Percentiles rank a stretch among this genome's conserved stretches.
phyloP scores from a whole-genome alignment of 2,888 invertebrate genomes.

The Phyllotreta cruciferae region DNA sequence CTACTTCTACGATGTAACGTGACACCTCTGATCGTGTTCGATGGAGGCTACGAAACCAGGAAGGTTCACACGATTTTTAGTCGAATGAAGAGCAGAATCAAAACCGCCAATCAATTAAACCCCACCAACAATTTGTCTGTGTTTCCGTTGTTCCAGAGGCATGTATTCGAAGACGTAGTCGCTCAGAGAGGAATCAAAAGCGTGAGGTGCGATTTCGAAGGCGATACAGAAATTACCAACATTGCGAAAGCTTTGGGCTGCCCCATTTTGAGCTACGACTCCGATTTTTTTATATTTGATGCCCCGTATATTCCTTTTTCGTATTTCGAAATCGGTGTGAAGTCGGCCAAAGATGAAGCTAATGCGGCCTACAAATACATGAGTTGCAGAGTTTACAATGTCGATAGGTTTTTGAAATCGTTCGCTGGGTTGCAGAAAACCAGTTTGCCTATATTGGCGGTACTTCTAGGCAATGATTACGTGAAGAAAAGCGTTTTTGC shows the following conservation, averaged over 20 bases:
- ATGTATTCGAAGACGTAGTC: constrained; percentile 77
- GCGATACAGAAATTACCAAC: constrained; percentile 86
- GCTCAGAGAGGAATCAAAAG: constrained; percentile 69
- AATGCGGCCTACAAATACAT: constrained; percentile 58
- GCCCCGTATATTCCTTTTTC: constrained; percentile 81
- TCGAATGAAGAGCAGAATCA: constrained; percentile 49
- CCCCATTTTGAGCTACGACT: constrained; percentile 25
- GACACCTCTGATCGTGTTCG: constrained; percentile 76
- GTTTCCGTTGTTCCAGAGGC: constrained; percentile 72
- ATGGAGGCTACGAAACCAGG: constrained; percentile 69
- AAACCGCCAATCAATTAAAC: constrained; percentile 61
- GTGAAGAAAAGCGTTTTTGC: constrained; percentile 72
- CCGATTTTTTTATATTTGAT: constrained; percentile 74
- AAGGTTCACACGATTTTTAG: constrained; percentile 48
- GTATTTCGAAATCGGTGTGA: constrained; percentile 65
- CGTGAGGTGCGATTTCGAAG: constrained; percentile 84
- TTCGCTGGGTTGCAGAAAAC: constrained; percentile 70
- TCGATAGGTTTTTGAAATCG: constrained; percentile 71
- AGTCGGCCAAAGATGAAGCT: constrained; percentile 26
- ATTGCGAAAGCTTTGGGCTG: constrained; percentile 68
- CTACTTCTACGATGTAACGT: constrained; percentile 74
- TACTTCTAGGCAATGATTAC: constrained; percentile 90
- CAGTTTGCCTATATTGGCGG: constrained; percentile 79
- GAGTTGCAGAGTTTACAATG: constrained; percentile 75
- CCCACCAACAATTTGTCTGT: constrained; percentile 63